A percentile compares a stretch with the other conserved stretches of the same genome.
phyloP scores from a whole-genome alignment of 2,888 invertebrate species.

The Camptogramma bilineatum region DNA sequence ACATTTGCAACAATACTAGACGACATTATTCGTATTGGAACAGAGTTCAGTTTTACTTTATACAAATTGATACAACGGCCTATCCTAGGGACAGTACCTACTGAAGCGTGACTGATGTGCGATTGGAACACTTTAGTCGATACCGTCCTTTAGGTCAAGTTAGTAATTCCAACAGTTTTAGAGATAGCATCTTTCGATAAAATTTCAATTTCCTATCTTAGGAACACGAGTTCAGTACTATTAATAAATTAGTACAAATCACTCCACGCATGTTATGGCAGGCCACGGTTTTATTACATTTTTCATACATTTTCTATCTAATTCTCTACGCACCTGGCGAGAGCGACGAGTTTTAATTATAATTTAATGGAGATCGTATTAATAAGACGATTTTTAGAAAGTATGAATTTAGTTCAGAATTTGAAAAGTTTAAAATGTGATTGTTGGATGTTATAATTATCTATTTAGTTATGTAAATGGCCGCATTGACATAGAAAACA shows the following conservation, averaged over 20 bases:
- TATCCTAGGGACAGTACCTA: constrained; percentile 1
- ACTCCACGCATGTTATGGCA: constrained; percentile 21
- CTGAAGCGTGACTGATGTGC: constrained; percentile 3
- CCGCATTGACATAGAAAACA: too few species aligned
- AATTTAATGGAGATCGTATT: constrained; percentile 5
- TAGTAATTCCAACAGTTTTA: constrained; percentile 1
- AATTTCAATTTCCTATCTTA: constrained; percentile 6
- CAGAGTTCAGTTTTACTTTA: not conserved
- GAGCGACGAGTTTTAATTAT: not conserved
- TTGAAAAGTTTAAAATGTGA: not conserved
- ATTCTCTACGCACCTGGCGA: not conserved
- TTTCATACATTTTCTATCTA: not conserved
- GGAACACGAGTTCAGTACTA: constrained; percentile 25
- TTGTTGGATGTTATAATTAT: not conserved
- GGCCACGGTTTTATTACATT: not conserved
- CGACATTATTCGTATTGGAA: constrained; percentile 2
- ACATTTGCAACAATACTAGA: constrained; percentile 4
- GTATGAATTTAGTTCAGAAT: not conserved
- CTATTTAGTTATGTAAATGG: not conserved
- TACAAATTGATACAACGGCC: not conserved
- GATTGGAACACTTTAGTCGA: constrained; percentile 1
- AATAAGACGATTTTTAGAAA: not conserved
- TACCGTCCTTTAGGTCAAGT: not conserved
- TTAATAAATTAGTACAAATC: constrained; percentile 34
- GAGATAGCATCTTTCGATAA: constrained; percentile 10